Conservation (phyloP, 2,888 invertebrate species). For the Scelioninae gen. 2 region DNA sequence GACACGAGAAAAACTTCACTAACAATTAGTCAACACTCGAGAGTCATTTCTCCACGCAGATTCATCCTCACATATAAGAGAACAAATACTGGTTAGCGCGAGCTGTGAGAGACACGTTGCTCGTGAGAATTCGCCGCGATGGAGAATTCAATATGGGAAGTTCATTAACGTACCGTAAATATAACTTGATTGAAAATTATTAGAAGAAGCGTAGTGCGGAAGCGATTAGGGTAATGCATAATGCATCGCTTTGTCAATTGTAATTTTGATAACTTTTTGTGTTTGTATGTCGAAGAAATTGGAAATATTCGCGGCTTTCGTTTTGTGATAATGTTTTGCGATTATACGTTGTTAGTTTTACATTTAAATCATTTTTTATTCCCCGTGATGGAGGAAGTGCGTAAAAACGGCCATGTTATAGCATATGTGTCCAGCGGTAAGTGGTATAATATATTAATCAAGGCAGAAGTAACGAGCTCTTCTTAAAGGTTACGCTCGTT, state of each 20-base stretch:
- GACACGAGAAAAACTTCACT: slow-evolving; percentile 14
- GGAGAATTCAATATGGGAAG: slow-evolving; percentile 50
- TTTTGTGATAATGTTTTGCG: neutral
- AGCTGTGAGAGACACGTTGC: slow-evolving; percentile 27
- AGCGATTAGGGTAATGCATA: slow-evolving; percentile 25
- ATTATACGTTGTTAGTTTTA: slow-evolving; percentile 7
- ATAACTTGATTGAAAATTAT: slow-evolving; percentile 46
- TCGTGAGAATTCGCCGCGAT: slow-evolving; percentile 45
- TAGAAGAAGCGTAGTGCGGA: slow-evolving; percentile 27
- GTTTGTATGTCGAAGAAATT: neutral
- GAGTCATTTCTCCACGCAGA: slow-evolving; percentile 34
- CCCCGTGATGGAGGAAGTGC: slow-evolving; percentile 7
- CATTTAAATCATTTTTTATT: slow-evolving; percentile 16
- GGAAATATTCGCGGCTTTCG: slow-evolving; percentile 1
- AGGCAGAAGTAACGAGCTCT: slow-evolving; percentile 44
- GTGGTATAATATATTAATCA: slow-evolving; percentile 47
- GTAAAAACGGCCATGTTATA: slow-evolving; percentile 21
- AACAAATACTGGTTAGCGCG: slow-evolving; percentile 18
- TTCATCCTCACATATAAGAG: slow-evolving; percentile 36
- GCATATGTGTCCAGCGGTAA: slow-evolving; percentile 30
- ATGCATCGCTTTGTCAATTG: slow-evolving; percentile 32
- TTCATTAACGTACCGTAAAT: slow-evolving; percentile 47
- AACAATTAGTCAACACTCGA: slow-evolving; percentile 54
- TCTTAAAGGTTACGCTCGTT: slow-evolving; percentile 33
- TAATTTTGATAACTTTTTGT: slow-evolving; percentile 24